Evolutionary conservation across 2,888 invertebrate genomes (phyloP).

Genomic region (Exephanes ischioxanthus): DNA sequence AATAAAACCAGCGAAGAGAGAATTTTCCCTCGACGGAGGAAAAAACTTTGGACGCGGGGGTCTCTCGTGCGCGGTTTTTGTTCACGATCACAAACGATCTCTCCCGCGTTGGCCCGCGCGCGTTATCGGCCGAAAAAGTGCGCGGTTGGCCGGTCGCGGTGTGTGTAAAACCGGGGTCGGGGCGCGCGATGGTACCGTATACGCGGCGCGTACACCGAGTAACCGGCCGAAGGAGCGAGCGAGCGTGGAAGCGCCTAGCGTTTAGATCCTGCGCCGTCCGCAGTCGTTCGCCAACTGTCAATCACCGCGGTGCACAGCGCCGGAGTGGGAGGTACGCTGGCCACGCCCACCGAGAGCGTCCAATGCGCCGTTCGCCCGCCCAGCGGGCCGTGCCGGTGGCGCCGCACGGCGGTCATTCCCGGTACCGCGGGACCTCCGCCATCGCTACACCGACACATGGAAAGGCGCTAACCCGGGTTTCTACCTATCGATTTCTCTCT

Average conservation of each 20-base stretch:
- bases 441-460: constrained; percentile 81
- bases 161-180: constrained; percentile 65
- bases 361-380: constrained; percentile 81
- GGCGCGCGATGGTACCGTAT: constrained; percentile 72
- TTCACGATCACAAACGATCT: constrained; percentile 48
- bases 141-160: constrained; percentile 46
- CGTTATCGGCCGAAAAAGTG: constrained; percentile 76
- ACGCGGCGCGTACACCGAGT: constrained; percentile 46
- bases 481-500: constrained; percentile 57
- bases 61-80: neutral
- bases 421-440: constrained; percentile 80
- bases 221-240: constrained; percentile 71
- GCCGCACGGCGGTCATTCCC: constrained; percentile 67
- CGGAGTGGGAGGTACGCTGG: constrained; percentile 87
- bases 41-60: neutral
- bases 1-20: neutral
- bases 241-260: constrained; percentile 83
- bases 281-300: constrained; percentile 89
- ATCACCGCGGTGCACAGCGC: constrained; percentile 86
- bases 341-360: constrained; percentile 80
- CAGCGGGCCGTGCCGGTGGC: constrained; percentile 71
- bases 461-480: constrained; percentile 22
- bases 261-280: constrained; percentile 88
- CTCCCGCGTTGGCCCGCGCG: constrained; percentile 73
- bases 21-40: neutral